Evolutionary conservation across 2,113 vertebrate species (phyloP), one percentile per base, ranked within the genome.

Genomic region (Clarias batrachus): DNA sequence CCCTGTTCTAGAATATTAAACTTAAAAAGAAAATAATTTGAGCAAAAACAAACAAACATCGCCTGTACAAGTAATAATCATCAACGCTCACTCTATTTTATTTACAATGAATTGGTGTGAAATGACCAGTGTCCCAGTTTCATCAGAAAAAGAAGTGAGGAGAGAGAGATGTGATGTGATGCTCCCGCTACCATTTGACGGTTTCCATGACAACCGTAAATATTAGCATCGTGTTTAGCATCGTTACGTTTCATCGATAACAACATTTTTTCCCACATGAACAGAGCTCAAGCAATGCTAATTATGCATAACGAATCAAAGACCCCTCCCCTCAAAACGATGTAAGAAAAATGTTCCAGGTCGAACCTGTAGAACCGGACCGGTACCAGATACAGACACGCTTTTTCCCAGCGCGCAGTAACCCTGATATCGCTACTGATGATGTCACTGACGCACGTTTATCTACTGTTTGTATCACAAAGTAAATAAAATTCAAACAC

Each of bases 401-500:
- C 21, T 52, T 76, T 33, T 13, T 16, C 12, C 13, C 48, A 54
- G 4, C 2, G 25, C 16, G n/a, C 3, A 52, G 25, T n/a, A n/a
- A 56, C 10, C 27, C 74, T 27, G 52, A 16, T 27, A 16, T 21
- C 48, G 48, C 7, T 7, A 9, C 48, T 71, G 68, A 37, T 71
- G 68, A 71, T 37, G 30, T 74, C 37, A 74, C 6, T 23, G 37
- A 23, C 6, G 19, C 16, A 33, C 33, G 9, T 21, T 37, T 23
- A 21, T 41, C 30, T 71, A 37, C 23, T 21, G 16, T 4, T 63
- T 52, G 11, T 76, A 10, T 19, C n/a, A 63, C 63, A 65, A 25
- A 2, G 56, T 74, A 70, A 93, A 92, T 90, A 85, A 21, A 52
- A 81, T 68, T 63, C 86, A 83, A 73, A 87, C 87, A 88, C 89